Conservation (phyloP, 2,113 vertebrate genomes). For the Nyctereutes procyonoides region DNA sequence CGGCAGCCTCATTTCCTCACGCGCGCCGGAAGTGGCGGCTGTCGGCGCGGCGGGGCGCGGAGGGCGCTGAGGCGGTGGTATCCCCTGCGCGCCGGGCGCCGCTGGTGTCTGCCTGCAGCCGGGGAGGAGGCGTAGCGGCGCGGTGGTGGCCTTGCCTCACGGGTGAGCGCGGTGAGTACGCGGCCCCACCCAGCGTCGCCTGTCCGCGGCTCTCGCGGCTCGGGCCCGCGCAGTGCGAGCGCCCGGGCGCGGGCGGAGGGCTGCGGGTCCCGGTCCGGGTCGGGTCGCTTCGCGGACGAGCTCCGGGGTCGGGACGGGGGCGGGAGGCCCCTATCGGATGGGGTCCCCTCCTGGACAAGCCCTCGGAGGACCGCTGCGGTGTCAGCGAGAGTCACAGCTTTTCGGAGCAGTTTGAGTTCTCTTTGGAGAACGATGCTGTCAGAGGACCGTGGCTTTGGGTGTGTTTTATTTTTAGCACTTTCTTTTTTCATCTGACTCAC, state of each 20-base stretch:
- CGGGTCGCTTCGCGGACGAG: not conserved
- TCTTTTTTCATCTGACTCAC: not conserved
- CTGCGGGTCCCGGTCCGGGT: not conserved
- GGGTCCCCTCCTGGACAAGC: not conserved
- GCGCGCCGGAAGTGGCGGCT: slow-evolving; percentile 74
- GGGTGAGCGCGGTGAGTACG: slow-evolving; percentile 43
- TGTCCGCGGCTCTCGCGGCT: not conserved
- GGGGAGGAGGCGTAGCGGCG: not conserved
- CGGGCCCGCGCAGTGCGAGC: not conserved
- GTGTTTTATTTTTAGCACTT: not conserved
- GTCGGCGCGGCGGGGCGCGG: not conserved
- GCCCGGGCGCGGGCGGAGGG: not conserved
- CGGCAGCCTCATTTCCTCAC: slow-evolving; percentile 67
- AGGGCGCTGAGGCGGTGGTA: not conserved
- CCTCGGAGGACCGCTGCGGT: not conserved
- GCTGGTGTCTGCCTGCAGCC: not conserved
- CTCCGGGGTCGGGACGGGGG: too few relatives aligned
- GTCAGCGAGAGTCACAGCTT: not conserved
- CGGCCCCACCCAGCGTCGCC: not conserved
- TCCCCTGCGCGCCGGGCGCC: not conserved
- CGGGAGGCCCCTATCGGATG: fast-evolving
- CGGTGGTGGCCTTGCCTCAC: not conserved
- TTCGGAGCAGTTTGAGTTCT: not conserved
- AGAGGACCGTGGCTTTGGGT: not conserved
- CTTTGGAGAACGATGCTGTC: not conserved